Evolutionary conservation across 2,113 vertebrate species (phyloP), one percentile per base, ranked within the genome.

Genomic region (Hirundichthys speculiger): DNA sequence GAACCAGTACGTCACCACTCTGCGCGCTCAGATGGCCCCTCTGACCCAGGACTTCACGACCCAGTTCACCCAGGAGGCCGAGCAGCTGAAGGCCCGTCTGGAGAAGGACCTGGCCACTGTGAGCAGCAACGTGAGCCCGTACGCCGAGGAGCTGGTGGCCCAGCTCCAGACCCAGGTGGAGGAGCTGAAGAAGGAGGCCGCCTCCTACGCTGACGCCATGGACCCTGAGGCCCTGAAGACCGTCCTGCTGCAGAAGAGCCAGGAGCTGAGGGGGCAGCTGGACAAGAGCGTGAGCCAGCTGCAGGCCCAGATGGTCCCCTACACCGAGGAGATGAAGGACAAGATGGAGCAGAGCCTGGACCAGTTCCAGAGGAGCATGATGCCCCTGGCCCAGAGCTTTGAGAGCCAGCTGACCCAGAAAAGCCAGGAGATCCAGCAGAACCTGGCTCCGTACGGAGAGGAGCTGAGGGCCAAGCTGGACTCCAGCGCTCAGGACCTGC

Each of bases 121-220:
- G 39, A 49, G 61, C 18, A 2, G 45, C 16, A 73, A 57, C n/a
- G 6, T 91, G 52, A 58, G 80, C 51, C 90, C 91, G 0, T 77
- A 78, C 2, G 86, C 90, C 0, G 48, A 89, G 61, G 84, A 94
- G n/a, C 66, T 96, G 53, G 80, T 91, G 42, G 45, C 14, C 0
- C 45, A 86, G 15, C 80, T 96, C 75, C 93, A 93, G 79, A 4
- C 3, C 22, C 93, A 94, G 53, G 70, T 97, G 74, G 91, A 95
- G 72, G 91, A 91, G 71, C 88, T 96, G 24, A 90, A 77, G 21
- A 80, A 48, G 0, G 91, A 91, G 24, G 84, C 91, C 0, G 70
- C 73, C 27, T 55, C 84, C 10, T 68, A 78, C 46, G 85, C 85
- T 0, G 77, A 90, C 16, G 19, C 71, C 72, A 68, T 87, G 73